Evolutionary conservation across 2,888 invertebrate species (phyloP), one percentile per base, ranked within the genome.

Genomic region (Ligdia adustata): DNA sequence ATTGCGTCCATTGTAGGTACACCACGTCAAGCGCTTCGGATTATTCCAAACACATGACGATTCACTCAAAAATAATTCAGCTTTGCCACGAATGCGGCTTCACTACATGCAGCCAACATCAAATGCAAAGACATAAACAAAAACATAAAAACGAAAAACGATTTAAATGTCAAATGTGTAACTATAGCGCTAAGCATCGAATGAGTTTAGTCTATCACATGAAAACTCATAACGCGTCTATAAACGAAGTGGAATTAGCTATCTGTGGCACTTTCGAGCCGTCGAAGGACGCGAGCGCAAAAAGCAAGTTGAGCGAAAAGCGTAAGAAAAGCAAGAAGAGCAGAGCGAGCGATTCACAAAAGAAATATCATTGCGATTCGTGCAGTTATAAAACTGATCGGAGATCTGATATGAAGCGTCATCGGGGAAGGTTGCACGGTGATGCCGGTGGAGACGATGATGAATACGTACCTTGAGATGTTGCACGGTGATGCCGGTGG

Each of bases 161-260:
- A 0, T 82, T 55, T 49, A 72, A 72, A 11, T 87, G 87, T 2
- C 73, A 78, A 0, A n/a, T 79, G 0, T 87, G 88, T 12, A 67
- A 67, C 0, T 87, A 79, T 13, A 64, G 62, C n/a, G 82, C 87
- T 0, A 69, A 69, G 0, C 82, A 84, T 9, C 72, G 72, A 15
- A 85, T 87, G 83, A 79, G 79, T 12, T 11, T 88, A 0, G 55
- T 79, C 0, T 85, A 82, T 29, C 88, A 89, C 40, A 9, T 88
- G 3, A 77, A 79, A 7, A 62, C 70, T 0, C 87, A 88, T 6
- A 39, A 24, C 1, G 12, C 12, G 27, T 9, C 2, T 1, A 9
- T 15, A 0, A 42, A 11, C 1, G 41, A 41, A 5, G 18, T 47
- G 6, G 46, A 47, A 3, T 1, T 47, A 2, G 46, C 40, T 1